Evolutionary conservation across 1,140 invertebrate genomes (phyloP).

Genomic region (Drosophila melanica): DNA sequence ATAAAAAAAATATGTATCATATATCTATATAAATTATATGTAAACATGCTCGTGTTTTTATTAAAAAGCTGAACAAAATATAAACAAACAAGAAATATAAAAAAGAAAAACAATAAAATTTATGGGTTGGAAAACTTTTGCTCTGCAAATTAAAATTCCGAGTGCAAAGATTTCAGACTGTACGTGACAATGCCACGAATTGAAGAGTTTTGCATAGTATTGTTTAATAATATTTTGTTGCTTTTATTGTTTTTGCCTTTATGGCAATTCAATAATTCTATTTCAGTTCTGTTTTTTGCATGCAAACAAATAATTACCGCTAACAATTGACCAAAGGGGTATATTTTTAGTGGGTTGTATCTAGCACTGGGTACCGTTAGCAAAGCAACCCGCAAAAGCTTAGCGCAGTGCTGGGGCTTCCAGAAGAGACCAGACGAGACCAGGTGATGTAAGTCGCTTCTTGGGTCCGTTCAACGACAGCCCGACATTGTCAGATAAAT

Average conservation of each 20-base stretch:
- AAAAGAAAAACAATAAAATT: constrained; percentile 45
- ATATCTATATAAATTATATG: constrained; percentile 28
- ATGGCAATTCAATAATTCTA: constrained; percentile 62
- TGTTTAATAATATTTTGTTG: constrained; percentile 43
- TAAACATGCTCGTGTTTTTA: constrained; percentile 11
- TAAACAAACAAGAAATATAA: background rate
- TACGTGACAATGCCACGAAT: constrained; percentile 36
- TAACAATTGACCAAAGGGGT: constrained; percentile 42
- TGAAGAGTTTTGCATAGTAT: constrained; percentile 24
- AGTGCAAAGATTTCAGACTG: constrained; percentile 8
- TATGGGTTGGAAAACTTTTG: constrained; percentile 43
- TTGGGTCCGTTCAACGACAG: constrained; percentile 31
- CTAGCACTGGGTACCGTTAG: constrained; percentile 25
- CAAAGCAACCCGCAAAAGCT: constrained; percentile 23
- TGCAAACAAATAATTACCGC: constrained; percentile 74
- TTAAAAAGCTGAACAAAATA: background rate
- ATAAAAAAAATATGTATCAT: constrained; percentile 32
- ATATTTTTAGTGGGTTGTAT: constrained; percentile 25
- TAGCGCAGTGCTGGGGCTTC: constrained; percentile 61
- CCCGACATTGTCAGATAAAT: constrained; percentile 26
- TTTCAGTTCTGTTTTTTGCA: constrained; percentile 50
- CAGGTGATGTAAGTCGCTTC: constrained; percentile 27
- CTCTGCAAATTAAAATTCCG: constrained; percentile 24
- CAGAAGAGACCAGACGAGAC: background rate
- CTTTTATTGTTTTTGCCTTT: constrained; percentile 27